Base-by-base conservation (phyloP, 2,797 vertebrate genomes). In the Gallinago solitaria region DNA sequence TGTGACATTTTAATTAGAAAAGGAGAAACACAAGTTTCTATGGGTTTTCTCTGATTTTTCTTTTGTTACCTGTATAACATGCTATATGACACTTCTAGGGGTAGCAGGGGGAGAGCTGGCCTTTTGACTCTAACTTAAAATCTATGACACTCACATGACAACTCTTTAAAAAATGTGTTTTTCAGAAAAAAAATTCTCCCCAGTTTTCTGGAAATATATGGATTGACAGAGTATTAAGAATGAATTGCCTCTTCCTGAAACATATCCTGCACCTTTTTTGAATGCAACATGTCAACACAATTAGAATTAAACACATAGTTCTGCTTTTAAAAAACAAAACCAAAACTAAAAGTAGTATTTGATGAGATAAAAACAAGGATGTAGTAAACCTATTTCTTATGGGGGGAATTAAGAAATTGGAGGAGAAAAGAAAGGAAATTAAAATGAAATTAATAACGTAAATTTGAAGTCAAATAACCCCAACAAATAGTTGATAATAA, bases 1-100 rank as follows among this genome's bases (percentile, higher is more conserved):
- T 67, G 12, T 65, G 59, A 32, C 25, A 87, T 81, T 91, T 88
- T 70, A 65, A 32, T 73, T 93, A 87, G 51, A 7, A 80, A 35
- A 51, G n/a, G 6, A 80, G 47, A 83, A 88, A 87, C 23, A 23
- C 17, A 53, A 67, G 4, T 5, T 67, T 59, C 60, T 53, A 18
- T 13, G 67, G 5, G 4, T 9, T 83, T 85, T 6, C 35, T 74
- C 45, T 85, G 37, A 48, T 71, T 65, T 20, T 78, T 78, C 75
- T 78, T 63, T 17, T 35, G 4, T 77, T 78, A 43, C 24, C n/a
- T 70, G 9, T 27, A n/a, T 48, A 69, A 24, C 11, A 18, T 65
- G 11, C 17, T 68, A 30, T 28, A 35, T 79, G 16, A 8, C 2
- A 9, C 10, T 43, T 83, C 24, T 32, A 43, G 53, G 43, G 51